phyloP scores from a whole-genome alignment of 2,113 vertebrate species.

The Macaca nemestrina region DNA sequence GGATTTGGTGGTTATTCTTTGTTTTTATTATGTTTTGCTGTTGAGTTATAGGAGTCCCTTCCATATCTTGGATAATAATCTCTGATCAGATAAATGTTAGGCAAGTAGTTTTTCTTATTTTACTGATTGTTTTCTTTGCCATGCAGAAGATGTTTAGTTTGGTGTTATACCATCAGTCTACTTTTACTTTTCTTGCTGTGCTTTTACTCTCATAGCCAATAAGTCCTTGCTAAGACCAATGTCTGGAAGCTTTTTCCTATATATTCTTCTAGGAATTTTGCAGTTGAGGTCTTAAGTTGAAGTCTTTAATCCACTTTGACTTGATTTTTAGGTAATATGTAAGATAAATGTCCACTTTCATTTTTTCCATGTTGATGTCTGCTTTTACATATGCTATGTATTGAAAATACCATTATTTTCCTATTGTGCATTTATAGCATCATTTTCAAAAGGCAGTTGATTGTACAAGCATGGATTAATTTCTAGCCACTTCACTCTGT shows the following conservation, averaged over 20 bases:
- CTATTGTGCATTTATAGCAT: background rate
- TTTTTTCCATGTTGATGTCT: background rate
- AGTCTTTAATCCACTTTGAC: background rate
- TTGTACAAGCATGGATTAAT: accelerated
- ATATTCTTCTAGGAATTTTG: background rate
- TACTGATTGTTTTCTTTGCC: background rate
- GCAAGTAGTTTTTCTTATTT: background rate
- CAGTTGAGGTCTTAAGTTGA: background rate
- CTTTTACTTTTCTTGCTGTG: background rate
- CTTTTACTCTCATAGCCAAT: background rate
- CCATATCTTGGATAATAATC: background rate
- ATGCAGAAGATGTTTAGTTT: background rate
- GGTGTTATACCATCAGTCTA: background rate
- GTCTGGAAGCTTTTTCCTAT: background rate
- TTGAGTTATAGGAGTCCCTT: background rate
- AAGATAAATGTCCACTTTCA: background rate
- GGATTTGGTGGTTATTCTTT: background rate
- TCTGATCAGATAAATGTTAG: background rate
- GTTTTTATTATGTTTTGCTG: background rate
- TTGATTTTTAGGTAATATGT: background rate
- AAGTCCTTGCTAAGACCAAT: background rate
- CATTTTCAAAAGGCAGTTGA: background rate
- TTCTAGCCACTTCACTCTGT: background rate
- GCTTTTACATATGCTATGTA: background rate
- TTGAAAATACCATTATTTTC: background rate